Evolutionary conservation across 1,140 invertebrate genomes (phyloP).

Genomic region (Megalonaias nervosa): DNA sequence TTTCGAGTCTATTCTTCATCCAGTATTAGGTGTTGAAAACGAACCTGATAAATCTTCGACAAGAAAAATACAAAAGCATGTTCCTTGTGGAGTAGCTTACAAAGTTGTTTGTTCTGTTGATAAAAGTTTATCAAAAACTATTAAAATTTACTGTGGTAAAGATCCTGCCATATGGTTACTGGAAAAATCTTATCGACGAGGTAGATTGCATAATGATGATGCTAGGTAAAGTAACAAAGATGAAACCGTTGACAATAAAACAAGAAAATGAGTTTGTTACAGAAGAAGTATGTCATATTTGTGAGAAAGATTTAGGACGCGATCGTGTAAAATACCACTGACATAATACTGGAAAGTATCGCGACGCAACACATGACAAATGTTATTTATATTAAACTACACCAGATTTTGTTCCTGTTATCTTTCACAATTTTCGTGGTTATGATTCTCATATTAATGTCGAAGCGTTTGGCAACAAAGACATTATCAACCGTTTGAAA

Average conservation of each 20-base stretch:
- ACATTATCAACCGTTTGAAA: background rate
- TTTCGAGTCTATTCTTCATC: no score
- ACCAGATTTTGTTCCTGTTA: slow-evolving; percentile 11
- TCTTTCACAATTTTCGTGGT: slow-evolving; percentile 24
- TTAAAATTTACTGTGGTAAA: no score
- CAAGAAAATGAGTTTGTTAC: slow-evolving; percentile 6
- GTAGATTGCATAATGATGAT: no score
- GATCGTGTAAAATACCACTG: slow-evolving; percentile 29
- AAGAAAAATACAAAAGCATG: no score
- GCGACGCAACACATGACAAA: slow-evolving; percentile 26
- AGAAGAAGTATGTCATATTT: slow-evolving; percentile 27
- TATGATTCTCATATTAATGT: slow-evolving; percentile 24
- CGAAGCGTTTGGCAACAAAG: background rate
- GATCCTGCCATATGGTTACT: no score
- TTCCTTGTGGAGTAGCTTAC: no score
- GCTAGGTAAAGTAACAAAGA: no score
- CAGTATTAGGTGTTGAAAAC: no score
- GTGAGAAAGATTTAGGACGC: slow-evolving; percentile 3
- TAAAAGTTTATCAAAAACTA: no score
- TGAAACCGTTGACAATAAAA: slow-evolving; percentile 1
- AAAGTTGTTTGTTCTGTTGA: no score
- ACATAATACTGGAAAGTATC: slow-evolving; percentile 30
- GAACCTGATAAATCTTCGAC: no score
- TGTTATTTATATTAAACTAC: slow-evolving; percentile 28
- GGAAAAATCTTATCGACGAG: no score